Evolutionary conservation across 2,113 vertebrate species (phyloP).

Genomic region (Drymodes brunneopygia): DNA sequence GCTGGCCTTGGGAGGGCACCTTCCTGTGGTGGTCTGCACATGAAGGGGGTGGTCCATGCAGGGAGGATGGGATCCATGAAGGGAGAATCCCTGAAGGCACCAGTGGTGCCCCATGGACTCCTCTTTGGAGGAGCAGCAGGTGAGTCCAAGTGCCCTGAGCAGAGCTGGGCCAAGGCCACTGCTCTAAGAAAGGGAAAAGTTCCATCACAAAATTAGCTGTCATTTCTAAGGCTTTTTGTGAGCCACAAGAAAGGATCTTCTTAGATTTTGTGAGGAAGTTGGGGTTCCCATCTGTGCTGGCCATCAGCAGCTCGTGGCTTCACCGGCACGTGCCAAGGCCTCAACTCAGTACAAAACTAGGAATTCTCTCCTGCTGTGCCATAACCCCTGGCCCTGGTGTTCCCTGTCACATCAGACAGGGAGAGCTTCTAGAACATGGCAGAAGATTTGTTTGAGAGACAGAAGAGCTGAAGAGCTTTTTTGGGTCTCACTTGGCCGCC

Average conservation of each 20-base stretch:
- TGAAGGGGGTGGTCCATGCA: too few relatives aligned
- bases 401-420: background rate
- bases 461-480: background rate
- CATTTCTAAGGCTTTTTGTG: background rate
- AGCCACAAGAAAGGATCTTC: background rate
- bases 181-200: background rate
- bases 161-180: background rate
- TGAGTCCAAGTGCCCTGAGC: accelerated
- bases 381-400: accelerated
- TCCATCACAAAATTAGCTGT: background rate
- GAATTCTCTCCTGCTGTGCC: background rate
- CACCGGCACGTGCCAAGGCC: accelerated
- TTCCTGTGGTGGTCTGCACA: accelerated
- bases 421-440: background rate
- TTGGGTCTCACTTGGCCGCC: accelerated
- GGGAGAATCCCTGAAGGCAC: background rate
- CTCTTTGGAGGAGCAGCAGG: background rate
- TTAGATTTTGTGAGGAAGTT: background rate
- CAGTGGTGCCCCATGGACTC: background rate
- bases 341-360: background rate
- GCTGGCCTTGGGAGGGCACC: background rate
- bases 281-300: background rate
- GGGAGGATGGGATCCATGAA: background rate
- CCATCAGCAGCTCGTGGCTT: background rate
- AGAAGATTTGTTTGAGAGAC: background rate